A percentile compares a stretch with the other conserved stretches of the same genome.
Evolutionary conservation across 2,113 vertebrate genomes (phyloP).

Genomic region (Neolamprologus sp.): DNA sequence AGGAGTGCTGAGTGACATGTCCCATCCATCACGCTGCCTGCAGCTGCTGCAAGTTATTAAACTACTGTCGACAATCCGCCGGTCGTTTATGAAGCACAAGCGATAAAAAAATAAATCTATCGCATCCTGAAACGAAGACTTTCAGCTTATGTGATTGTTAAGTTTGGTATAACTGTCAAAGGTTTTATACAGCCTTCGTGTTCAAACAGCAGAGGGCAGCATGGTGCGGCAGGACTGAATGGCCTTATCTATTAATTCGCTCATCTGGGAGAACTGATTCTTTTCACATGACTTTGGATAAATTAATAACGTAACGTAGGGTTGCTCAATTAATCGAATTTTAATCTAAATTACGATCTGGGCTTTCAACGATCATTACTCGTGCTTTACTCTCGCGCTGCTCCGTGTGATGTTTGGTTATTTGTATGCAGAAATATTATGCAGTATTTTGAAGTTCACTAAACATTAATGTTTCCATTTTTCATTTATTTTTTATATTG

Average conservation of each 20-base stretch:
- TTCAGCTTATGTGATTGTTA: background rate
- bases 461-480: rapidly evolving
- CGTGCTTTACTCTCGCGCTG: too few species aligned
- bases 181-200: rapidly evolving
- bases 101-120: background rate
- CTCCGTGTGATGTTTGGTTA: too few species aligned
- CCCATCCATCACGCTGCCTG: background rate
- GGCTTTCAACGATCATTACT: too few species aligned
- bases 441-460: too few species aligned
- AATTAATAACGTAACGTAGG: background rate
- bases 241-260: background rate
- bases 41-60: background rate
- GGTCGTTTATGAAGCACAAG: background rate
- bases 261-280: background rate
- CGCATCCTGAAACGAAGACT: rapidly evolving
- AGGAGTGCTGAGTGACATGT: background rate
- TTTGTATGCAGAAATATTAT: too few species aligned
- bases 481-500: too few species aligned
- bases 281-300: background rate
- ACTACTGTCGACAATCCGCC: background rate
- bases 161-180: background rate
- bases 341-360: too few species aligned
- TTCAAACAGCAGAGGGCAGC: background rate
- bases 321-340: too few species aligned
- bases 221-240: background rate